phyloP scores from a whole-genome alignment of 1,140 invertebrate species.

The Drosophila littoralis region DNA sequence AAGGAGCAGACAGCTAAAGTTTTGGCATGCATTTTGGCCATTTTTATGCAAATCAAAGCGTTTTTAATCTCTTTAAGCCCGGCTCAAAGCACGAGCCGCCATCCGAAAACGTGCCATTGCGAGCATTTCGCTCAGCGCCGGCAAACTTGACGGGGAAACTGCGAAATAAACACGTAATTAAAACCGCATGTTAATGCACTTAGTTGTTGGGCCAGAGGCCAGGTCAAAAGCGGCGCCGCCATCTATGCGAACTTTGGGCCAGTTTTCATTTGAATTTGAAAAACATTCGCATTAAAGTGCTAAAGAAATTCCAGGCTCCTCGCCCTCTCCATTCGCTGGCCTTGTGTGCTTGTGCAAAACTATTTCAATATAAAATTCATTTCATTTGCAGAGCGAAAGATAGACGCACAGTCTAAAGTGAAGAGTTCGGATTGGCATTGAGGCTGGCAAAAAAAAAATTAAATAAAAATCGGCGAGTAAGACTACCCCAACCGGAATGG shows the following conservation, averaged over 20 bases:
- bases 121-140: constrained; percentile 17
- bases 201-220: not conserved
- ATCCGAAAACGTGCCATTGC: constrained; percentile 45
- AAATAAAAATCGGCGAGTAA: not conserved
- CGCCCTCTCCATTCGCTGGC: not conserved
- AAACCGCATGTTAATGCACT: constrained; percentile 76
- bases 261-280: constrained; percentile 37
- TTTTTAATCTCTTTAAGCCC: constrained; percentile 72
- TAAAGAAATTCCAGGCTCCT: constrained; percentile 56
- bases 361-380: constrained; percentile 82
- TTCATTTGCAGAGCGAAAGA: constrained; percentile 57
- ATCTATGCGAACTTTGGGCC: constrained; percentile 9
- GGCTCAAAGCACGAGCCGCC: constrained; percentile 27
- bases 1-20: constrained; percentile 30
- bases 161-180: constrained; percentile 76
- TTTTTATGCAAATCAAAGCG: constrained; percentile 75
- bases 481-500: too few relatives aligned
- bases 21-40: constrained; percentile 57
- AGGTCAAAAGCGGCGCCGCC: not conserved
- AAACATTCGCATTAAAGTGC: constrained; percentile 36
- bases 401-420: constrained; percentile 1
- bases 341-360: constrained; percentile 49
- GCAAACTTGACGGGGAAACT: constrained; percentile 55
- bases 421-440: not conserved
- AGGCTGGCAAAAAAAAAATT: constrained; percentile 7